These are phyloP conservation scores for Semaprochilodus insignis DNA, from an alignment of 2,797 vertebrate genomes.

Conservation along the genomic window DNA sequence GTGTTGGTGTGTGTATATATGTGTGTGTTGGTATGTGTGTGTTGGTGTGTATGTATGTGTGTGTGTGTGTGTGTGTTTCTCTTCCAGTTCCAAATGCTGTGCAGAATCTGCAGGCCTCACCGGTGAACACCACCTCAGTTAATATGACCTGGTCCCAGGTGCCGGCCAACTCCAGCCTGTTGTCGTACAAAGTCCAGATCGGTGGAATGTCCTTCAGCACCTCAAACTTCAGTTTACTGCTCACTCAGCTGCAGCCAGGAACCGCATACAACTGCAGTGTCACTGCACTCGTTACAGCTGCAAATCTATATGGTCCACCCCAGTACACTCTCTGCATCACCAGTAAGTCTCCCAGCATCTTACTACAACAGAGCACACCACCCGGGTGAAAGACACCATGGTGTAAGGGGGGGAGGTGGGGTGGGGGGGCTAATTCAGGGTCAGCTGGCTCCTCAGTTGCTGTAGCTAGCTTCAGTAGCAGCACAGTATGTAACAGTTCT, in stretches of 20 bases:
- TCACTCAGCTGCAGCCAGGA: conserved; percentile 63
- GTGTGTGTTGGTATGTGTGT: neutral
- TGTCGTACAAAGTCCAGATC: conserved; percentile 60
- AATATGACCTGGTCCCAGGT: conserved; percentile 64
- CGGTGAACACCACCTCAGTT: conserved; percentile 56
- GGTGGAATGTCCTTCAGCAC: neutral
- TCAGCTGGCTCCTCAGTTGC: too few relatives aligned
- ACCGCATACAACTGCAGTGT: conserved; percentile 64
- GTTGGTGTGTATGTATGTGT: neutral
- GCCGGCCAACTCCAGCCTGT: conserved; percentile 12
- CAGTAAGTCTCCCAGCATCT: conserved; percentile 62
- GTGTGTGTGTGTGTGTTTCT: conserved; percentile 2
- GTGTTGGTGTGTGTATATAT: too few relatives aligned
- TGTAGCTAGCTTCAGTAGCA: too few relatives aligned
- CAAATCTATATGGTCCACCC: conserved; percentile 35
- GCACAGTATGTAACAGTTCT: too few relatives aligned
- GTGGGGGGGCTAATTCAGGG: too few relatives aligned
- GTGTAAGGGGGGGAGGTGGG: too few relatives aligned
- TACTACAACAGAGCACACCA: neutral
- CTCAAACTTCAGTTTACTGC: neutral
- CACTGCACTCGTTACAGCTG: conserved; percentile 46
- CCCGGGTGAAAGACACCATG: neutral
- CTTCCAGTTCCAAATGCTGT: conserved; percentile 71
- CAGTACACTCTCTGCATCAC: conserved; percentile 61
- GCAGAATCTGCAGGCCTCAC: conserved; percentile 45